phyloP scores from a whole-genome alignment of 1,140 invertebrate genomes.

The Ridgeia piscesae region DNA sequence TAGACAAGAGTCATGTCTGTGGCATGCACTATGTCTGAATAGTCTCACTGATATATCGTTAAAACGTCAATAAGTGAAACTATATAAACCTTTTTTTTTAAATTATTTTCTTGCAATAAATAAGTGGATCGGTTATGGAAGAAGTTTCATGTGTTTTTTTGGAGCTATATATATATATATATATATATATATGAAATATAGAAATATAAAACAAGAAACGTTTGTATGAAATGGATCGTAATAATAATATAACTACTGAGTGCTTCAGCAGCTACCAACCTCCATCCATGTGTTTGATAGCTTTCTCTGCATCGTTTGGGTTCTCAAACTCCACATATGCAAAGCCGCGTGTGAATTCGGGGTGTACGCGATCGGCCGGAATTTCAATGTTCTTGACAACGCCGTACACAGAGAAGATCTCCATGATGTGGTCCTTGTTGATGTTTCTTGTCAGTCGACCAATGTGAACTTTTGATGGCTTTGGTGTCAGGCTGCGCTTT shows the following conservation, averaged over 20 bases:
- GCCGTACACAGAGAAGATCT: constrained; percentile 94
- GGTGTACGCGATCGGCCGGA: constrained; percentile 81
- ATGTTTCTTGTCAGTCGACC: constrained; percentile 89
- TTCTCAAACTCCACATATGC: constrained; percentile 94
- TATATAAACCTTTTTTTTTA: no score
- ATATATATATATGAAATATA: no score
- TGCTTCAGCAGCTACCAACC: constrained; percentile 62
- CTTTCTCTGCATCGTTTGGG: constrained; percentile 93
- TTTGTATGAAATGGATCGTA: not conserved
- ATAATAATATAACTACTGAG: not conserved
- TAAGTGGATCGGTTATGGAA: not conserved
- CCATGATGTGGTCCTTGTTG: constrained; percentile 83
- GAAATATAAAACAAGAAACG: no score
- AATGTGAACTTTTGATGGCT: constrained; percentile 67
- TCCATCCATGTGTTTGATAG: constrained; percentile 99
- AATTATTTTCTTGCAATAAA: not conserved
- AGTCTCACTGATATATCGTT: no score
- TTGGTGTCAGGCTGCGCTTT: constrained; percentile 25
- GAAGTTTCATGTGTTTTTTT: not conserved
- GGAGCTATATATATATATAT: no score
- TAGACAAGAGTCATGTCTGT: not conserved
- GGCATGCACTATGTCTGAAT: no score
- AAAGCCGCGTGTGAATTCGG: constrained; percentile 82
- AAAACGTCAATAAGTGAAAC: no score
- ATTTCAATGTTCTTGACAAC: constrained; percentile 87